Base-by-base conservation (phyloP, 1,140 invertebrate species). In the Galendromus occidentalis region DNA sequence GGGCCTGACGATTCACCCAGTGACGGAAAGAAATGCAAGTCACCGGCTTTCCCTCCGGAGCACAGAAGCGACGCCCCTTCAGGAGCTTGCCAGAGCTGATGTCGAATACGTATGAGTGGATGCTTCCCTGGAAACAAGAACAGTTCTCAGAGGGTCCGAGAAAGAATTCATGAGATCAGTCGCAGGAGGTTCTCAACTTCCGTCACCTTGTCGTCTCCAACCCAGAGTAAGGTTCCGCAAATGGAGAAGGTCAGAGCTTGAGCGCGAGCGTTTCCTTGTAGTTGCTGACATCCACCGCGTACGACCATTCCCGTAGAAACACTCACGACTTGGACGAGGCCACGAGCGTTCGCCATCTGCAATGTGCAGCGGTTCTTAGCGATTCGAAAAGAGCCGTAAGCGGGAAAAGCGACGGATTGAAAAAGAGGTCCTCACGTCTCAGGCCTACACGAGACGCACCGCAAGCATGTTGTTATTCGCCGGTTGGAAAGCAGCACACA, bases 401-500 rank as follows among this genome's bases (percentile, higher is more conserved):
- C 29, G 17, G 41, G 22, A 42, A n/a, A n/a, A n/a, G n/a, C n/a
- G n/a, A n/a, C n/a, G 25, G 67, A 74, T 75, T 72, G 75, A 76
- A 42, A 70, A 18, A 14, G n/a, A 51, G 20, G 65, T 64, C n/a
- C 67, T 63, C 17, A 55, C 25, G 64, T 45, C 55, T 18, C 68
- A 47, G 29, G 68, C 42, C 25, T 51, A 42, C n/a, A n/a, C n/a
- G n/a, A 20, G 66, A 71, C 64, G 12, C 18, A 30, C 42, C 4
- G 86, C 85, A 70, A 90, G 82, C 78, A 91, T 83, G 77, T 92
- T 91, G 72, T 91, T 90, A 74, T 92, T 92, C 22, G 83, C 79
- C 0, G 88, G 87, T 73, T 88, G 85, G 75, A 91, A 91, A 29
- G 82, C 79, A 74, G 86, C 88, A 68, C 82, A 86, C 0, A 86